Base-by-base conservation (phyloP, 2,113 vertebrate species). In the Epinephelus fuscoguttatus region DNA sequence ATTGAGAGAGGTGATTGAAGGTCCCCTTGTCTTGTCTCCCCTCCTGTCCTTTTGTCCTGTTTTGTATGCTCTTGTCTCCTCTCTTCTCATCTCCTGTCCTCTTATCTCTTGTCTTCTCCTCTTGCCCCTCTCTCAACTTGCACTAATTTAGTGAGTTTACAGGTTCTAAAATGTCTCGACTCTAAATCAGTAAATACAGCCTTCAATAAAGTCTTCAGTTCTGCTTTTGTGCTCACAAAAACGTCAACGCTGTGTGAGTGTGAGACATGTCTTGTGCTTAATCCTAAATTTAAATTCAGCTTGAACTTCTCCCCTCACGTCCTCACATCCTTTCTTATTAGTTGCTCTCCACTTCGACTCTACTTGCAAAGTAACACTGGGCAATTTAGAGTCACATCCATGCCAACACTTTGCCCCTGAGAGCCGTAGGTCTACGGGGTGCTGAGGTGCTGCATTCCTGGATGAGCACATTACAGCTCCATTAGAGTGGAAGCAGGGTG, bases 371-470 rank as follows among this genome's bases (percentile, higher is more conserved):
- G 68, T 60, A 81, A 69, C 52, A n/a, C 45, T 23, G 66, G 25
- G 45, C 52, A 60, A 50, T 82, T 84, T 79, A 77, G 70, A 75
- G 67, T 75, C 67, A 49, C 45, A 63, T 18, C 61, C 64, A 25
- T 80, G 82, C 84, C 73, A 89, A 55, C 73, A 80, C 71, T 73
- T 84, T 49, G 57, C 33, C 62, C 47, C 66, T 61, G 83, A 53
- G 80, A 55, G 59, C 55, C 76, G 45, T 21, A 59, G 67, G 56
- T 77, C 62, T 57, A 15, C 60, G 45, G 55, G 63, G 37, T 15
- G 61, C 64, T 59, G 68, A 84, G 72, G 68, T 74, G 71, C 63
- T 37, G 30, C 57, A 33, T 82, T 82, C 49, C 4, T 53, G 71
- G 63, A 79, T 69, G 72, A 56, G 61, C 61, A 60, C 73, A 81